Evolutionary conservation across 2,797 vertebrate species (phyloP), one percentile per base, ranked within the genome.

Genomic region (Sebastes elongatus): DNA sequence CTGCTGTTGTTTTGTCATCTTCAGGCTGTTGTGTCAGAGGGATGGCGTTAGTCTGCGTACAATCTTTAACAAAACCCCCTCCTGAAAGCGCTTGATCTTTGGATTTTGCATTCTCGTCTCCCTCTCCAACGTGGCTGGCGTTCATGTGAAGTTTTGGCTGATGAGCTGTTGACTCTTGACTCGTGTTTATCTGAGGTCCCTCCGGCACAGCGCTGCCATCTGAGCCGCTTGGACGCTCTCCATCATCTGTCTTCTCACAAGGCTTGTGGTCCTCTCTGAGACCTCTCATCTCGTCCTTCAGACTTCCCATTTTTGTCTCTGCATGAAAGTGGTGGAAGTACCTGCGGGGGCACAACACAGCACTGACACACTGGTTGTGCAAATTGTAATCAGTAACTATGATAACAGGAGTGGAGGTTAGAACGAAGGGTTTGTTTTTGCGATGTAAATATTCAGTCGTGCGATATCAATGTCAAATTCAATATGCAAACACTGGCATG

Each of bases 251-350:
- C 81, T 90, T 89, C 80, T 93, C 82, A 2, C 85, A 81, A 46
- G 81, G 77, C 80, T 81, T 77, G 69, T 35, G 83, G 75, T 93
- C 92, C 35, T 93, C 90, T 42, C 66, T 61, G 32, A 93, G 61
- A 85, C 80, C 88, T 73, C 66, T 91, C 79, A 83, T 94, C 80
- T 93, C 84, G 1, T 94, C 90, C 81, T 95, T 91, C 16, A 94
- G 88, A 83, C 91, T 95, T 87, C 93, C 93, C 94, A 95, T 95
- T 89, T 89, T 76, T 92, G 59, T 71, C 80, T 70, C 80, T 27
- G 75, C 77, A 77, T 89, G 10, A 61, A 90, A 78, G 62, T 66
- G 59, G 56, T 52, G 67, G 42, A 87, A 74, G 74, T 69, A 92
- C 93, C 95, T 95, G 91, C 74, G 16, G 76, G 84, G 57, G 81